These are phyloP conservation scores for Theristicus caerulescens DNA, from an alignment of 2,113 vertebrate species.

Conservation along the genomic window DNA sequence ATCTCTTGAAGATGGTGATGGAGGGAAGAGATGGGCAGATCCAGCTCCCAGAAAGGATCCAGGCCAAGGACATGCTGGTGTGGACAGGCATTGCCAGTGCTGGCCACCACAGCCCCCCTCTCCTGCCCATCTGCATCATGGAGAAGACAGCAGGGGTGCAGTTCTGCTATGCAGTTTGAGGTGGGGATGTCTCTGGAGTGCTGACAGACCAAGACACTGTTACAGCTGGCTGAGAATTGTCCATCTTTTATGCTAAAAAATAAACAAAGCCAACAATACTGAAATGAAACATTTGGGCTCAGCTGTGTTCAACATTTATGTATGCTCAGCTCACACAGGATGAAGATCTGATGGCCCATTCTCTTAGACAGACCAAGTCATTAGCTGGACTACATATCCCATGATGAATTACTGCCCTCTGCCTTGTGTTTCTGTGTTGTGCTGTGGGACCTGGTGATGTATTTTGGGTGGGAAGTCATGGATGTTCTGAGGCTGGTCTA, in stretches of 20 bases:
- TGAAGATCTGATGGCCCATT: background rate
- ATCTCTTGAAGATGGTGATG: background rate
- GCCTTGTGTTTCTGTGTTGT: background rate
- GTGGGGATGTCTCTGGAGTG: background rate
- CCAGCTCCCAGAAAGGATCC: background rate
- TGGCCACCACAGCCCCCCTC: background rate
- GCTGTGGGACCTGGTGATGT: background rate
- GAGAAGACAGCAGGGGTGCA: background rate
- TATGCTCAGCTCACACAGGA: background rate
- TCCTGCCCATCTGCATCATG: background rate
- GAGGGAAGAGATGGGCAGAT: background rate
- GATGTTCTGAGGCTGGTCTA: background rate
- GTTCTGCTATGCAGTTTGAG: background rate
- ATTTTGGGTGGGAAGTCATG: background rate
- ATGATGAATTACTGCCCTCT: background rate
- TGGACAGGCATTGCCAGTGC: fast-evolving
- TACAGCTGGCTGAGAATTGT: background rate
- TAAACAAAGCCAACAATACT: background rate
- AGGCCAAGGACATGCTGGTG: background rate
- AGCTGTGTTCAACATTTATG: background rate
- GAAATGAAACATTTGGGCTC: background rate
- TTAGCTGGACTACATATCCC: background rate
- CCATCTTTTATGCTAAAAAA: background rate
- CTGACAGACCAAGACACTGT: background rate
- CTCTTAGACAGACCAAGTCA: background rate